Conservation (phyloP, 2,888 invertebrate genomes). For the Tortrix viridana region DNA sequence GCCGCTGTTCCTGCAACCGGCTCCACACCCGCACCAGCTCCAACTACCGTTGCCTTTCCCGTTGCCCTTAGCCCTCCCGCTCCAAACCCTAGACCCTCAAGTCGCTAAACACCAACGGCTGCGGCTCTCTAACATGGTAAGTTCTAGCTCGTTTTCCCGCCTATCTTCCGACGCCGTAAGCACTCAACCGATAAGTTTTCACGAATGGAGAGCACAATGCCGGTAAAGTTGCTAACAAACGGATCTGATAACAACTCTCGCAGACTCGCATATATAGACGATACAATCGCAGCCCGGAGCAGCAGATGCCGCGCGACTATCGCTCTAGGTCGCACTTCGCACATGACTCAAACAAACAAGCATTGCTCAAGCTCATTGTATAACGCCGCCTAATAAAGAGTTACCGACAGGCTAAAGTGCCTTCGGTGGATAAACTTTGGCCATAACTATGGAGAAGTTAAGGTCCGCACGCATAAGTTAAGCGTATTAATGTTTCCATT, state of each 20-base stretch:
- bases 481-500: constrained; percentile 70
- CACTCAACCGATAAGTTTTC: constrained; percentile 59
- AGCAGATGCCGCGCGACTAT: constrained; percentile 51
- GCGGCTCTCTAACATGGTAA: constrained; percentile 84
- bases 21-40: constrained; percentile 72
- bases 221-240: constrained; percentile 64
- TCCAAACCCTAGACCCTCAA: constrained; percentile 80
- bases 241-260: constrained; percentile 71
- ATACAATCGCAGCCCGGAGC: constrained; percentile 58
- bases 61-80: constrained; percentile 76
- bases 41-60: constrained; percentile 76
- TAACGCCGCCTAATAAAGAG: constrained; percentile 56
- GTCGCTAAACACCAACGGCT: constrained; percentile 80
- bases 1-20: constrained; percentile 78
- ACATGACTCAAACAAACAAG: constrained; percentile 61
- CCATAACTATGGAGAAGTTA: constrained; percentile 64
- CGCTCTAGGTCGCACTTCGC: constrained; percentile 53
- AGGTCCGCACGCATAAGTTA: constrained; percentile 72
- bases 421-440: constrained; percentile 64
- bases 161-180: constrained; percentile 50
- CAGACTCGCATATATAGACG: constrained; percentile 59
- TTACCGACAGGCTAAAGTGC: constrained; percentile 57
- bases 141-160: constrained; percentile 55
- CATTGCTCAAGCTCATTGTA: constrained; percentile 65
- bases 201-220: constrained; percentile 55